These are phyloP conservation scores for Meriones psammophilus DNA, from an alignment of 2,797 vertebrate genomes.

Conservation along the genomic window DNA sequence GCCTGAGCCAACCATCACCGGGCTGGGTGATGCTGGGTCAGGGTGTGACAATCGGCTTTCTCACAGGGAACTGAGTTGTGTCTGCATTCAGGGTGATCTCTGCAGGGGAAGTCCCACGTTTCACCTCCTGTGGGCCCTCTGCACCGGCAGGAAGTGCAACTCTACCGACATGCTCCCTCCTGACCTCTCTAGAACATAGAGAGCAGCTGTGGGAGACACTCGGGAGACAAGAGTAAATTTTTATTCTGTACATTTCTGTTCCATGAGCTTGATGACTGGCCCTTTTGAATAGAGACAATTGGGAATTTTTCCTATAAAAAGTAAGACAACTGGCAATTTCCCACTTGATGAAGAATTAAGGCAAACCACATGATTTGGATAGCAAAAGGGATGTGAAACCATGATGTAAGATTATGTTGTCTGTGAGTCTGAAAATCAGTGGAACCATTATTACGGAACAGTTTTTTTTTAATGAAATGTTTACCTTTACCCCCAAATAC, in stretches of 20 bases:
- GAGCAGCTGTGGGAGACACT: background rate
- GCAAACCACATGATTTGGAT: background rate
- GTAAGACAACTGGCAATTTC: background rate
- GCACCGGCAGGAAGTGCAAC: background rate
- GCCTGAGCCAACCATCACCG: accelerated
- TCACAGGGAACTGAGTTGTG: background rate
- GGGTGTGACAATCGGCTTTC: background rate
- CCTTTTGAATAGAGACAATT: background rate
- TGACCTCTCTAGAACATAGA: background rate
- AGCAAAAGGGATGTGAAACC: background rate
- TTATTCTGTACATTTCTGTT: background rate
- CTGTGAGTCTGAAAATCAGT: accelerated
- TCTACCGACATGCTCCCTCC: background rate
- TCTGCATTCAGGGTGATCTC: background rate
- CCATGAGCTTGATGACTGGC: background rate
- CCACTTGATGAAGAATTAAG: background rate
- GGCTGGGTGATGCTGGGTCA: background rate
- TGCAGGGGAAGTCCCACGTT: slow-evolving; percentile 44
- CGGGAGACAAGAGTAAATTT: too few species aligned
- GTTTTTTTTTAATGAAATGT: background rate
- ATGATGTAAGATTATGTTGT: accelerated
- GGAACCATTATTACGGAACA: too few species aligned
- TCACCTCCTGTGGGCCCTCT: background rate
- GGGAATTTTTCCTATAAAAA: background rate
- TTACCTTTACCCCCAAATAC: background rate